Evolutionary conservation across 2,797 vertebrate genomes (phyloP).

Genomic region (Morus bassanus): DNA sequence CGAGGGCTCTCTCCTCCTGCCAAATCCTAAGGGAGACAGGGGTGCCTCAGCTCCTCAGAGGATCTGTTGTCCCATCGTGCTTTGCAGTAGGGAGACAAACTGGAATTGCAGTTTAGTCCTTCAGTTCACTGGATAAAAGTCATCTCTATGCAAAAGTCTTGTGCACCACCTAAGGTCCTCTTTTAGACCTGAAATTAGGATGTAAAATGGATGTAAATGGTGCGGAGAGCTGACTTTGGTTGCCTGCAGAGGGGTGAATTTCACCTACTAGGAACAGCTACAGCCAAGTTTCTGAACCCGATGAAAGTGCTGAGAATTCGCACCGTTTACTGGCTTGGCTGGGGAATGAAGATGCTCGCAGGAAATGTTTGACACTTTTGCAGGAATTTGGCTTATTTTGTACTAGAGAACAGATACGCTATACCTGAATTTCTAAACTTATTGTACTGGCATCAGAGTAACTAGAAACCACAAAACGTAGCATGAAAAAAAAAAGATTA

Average conservation of each 20-base stretch:
- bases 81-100: not conserved
- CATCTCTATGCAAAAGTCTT: not conserved
- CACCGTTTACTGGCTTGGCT: slow-evolving; percentile 3
- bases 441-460: slow-evolving; percentile 51
- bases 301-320: not conserved
- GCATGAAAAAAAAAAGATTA: slow-evolving; percentile 4
- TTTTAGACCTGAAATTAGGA: slow-evolving; percentile 19
- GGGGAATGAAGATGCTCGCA: slow-evolving; percentile 24
- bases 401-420: not conserved
- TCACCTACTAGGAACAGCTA: slow-evolving; percentile 59
- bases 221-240: slow-evolving; percentile 27
- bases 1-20: not conserved
- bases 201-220: not conserved
- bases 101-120: slow-evolving; percentile 4
- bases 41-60: not conserved
- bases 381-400: slow-evolving; percentile 54
- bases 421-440: slow-evolving; percentile 18
- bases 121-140: slow-evolving; percentile 7
- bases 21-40: not conserved
- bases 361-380: slow-evolving; percentile 38
- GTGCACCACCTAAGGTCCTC: not conserved
- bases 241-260: slow-evolving; percentile 56
- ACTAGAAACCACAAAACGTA: slow-evolving; percentile 65
- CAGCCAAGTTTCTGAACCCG: slow-evolving; percentile 22
- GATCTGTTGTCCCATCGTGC: not conserved